Conservation (phyloP, 2,113 vertebrate genomes). For the Pluvianellus socialis region DNA sequence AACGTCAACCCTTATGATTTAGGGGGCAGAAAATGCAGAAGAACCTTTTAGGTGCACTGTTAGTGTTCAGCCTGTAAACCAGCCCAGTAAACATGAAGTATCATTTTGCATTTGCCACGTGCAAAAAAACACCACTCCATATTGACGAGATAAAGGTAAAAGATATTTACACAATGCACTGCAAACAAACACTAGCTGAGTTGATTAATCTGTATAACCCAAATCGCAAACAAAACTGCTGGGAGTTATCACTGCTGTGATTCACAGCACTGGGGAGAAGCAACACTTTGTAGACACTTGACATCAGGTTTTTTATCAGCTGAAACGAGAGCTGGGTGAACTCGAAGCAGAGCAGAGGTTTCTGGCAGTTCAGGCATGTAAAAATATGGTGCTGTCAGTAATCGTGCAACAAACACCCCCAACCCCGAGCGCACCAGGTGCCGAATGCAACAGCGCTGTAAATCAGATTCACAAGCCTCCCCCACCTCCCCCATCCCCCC, state of each 20-base stretch:
- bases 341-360: constrained; percentile 68
- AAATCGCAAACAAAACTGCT: neutral
- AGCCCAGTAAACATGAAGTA: neutral
- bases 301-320: neutral
- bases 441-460: neutral
- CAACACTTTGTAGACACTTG: neutral
- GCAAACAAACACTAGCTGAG: neutral
- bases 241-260: neutral
- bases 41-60: neutral
- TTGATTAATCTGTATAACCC: neutral
- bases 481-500: too few relatives aligned
- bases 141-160: neutral
- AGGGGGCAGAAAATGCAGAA: neutral
- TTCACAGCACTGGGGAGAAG: constrained; percentile 27
- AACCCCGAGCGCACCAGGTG: neutral
- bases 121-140: neutral
- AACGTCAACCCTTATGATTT: neutral
- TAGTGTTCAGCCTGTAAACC: neutral
- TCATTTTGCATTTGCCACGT: neutral
- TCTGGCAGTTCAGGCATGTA: constrained; percentile 72
- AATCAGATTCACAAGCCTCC: neutral
- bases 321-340: constrained; percentile 9
- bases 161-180: neutral
- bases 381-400: constrained; percentile 44
- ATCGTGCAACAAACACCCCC: constrained; percentile 13